A percentile compares a stretch with the other conserved stretches of the same genome.
Conservation (phyloP, 2,113 vertebrate species). For the Pardalotus punctatus region DNA sequence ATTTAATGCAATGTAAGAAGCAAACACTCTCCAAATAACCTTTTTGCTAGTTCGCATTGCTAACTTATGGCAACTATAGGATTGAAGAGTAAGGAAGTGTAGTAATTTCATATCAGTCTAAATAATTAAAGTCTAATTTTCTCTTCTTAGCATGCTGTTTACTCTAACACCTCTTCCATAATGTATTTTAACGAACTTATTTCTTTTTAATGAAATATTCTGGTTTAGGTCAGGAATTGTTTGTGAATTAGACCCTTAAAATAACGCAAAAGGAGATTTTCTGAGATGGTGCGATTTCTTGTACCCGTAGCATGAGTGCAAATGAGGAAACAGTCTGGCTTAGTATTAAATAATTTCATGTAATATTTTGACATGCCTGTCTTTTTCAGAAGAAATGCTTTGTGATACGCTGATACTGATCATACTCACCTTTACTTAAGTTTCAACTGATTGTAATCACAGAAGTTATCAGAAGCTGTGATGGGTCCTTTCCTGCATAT, state of each 20-base stretch:
- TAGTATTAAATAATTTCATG: neutral
- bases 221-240: neutral
- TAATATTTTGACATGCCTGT: neutral
- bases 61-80: neutral
- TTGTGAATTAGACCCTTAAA: neutral
- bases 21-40: neutral
- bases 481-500: neutral
- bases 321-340: neutral
- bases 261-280: neutral
- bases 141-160: neutral
- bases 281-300: neutral
- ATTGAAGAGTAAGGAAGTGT: neutral
- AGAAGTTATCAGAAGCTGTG: neutral
- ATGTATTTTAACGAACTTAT: neutral
- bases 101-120: neutral
- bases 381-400: neutral
- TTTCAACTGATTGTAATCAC: neutral
- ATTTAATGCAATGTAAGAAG: conserved; percentile 17
- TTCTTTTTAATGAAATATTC: neutral
- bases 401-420: neutral
- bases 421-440: neutral
- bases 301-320: neutral
- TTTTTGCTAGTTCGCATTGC: conserved; percentile 23
- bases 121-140: no score
- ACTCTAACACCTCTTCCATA: neutral